These are phyloP conservation scores for Procambarus virginalis DNA, from an alignment of 1,140 invertebrate species.

Conservation along the genomic window DNA sequence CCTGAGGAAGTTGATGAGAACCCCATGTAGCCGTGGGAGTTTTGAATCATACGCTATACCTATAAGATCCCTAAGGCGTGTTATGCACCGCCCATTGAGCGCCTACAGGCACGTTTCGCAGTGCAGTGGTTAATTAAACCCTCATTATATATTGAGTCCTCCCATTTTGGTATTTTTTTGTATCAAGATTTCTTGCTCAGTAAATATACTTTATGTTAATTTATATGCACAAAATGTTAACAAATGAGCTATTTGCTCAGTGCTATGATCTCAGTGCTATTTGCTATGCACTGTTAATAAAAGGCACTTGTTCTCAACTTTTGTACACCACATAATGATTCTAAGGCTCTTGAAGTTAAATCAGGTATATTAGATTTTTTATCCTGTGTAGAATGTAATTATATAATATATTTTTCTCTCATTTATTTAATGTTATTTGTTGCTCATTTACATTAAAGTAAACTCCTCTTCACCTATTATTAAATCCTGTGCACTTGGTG, in stretches of 20 bases:
- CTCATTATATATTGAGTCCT: too few relatives aligned
- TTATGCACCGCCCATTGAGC: too few relatives aligned
- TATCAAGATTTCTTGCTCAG: neutral
- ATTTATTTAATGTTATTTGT: neutral
- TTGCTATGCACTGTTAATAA: neutral
- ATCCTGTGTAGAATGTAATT: neutral
- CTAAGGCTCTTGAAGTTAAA: neutral
- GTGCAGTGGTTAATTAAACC: too few relatives aligned
- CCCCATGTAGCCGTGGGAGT: too few relatives aligned
- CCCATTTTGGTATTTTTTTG: too few relatives aligned
- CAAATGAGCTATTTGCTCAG: neutral
- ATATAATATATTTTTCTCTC: neutral
- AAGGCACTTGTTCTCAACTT: neutral
- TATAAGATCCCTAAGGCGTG: too few relatives aligned
- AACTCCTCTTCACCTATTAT: neutral
- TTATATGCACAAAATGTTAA: neutral
- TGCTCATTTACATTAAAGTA: neutral
- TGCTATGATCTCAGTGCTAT: neutral
- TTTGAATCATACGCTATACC: too few relatives aligned
- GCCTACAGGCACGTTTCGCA: too few relatives aligned
- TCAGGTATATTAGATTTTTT: neutral
- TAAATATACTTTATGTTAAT: neutral
- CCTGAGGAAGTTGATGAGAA: too few relatives aligned
- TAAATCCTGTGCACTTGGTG: constrained; percentile 5
- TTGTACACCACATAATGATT: constrained; percentile 9